Evolutionary conservation across 2,113 vertebrate species (phyloP).

Genomic region (Sturnus vulgaris): DNA sequence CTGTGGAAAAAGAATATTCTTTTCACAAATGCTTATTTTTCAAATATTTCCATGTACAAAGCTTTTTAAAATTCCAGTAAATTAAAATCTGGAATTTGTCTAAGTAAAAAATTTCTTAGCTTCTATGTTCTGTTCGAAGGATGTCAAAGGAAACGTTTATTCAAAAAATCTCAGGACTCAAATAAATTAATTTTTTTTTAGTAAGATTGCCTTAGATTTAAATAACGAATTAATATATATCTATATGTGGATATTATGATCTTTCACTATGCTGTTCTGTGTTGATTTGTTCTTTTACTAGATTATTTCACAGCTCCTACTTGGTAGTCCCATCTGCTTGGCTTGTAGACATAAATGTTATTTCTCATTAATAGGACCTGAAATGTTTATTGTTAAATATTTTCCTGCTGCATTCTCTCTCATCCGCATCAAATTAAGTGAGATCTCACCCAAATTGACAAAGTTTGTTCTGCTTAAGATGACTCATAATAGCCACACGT

Average conservation of each 20-base stretch:
- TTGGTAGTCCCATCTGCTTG: neutral
- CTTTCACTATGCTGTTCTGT: neutral
- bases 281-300: neutral
- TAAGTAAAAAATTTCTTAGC: neutral
- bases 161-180: neutral
- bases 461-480: neutral
- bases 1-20: neutral
- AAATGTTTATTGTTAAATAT: neutral
- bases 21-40: neutral
- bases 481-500: neutral
- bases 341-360: neutral
- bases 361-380: neutral
- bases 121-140: fast-evolving
- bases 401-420: neutral
- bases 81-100: neutral
- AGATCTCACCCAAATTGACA: neutral
- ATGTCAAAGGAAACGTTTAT: neutral
- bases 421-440: neutral
- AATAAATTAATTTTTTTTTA: neutral
- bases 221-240: neutral
- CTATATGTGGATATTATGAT: neutral
- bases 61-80: neutral
- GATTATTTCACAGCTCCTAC: neutral
- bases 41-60: neutral
- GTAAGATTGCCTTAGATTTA: neutral